These are phyloP conservation scores for Crossocerus cetratus DNA, from an alignment of 2,888 invertebrate species.

Conservation along the genomic window DNA sequence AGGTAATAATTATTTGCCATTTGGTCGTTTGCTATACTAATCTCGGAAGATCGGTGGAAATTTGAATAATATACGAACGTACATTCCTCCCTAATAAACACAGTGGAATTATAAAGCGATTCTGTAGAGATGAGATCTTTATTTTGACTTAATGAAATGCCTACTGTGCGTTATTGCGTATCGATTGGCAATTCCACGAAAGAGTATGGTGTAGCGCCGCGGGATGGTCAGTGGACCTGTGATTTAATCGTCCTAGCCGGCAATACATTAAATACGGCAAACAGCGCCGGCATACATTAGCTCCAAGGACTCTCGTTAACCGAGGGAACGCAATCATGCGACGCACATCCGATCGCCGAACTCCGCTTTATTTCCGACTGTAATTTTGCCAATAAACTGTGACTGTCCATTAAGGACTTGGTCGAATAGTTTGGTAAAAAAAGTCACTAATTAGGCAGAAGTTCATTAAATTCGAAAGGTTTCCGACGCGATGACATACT, in stretches of 20 bases:
- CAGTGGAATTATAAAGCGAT: too few species aligned
- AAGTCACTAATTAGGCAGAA: too few species aligned
- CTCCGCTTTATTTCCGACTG: constrained; percentile 3
- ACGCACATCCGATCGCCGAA: constrained; percentile 1
- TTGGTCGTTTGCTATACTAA: too few species aligned
- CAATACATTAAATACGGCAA: constrained; percentile 47
- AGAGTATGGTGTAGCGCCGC: constrained; percentile 9
- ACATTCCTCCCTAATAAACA: too few species aligned
- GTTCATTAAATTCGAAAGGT: too few species aligned
- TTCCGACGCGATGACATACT: too few species aligned
- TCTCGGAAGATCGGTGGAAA: too few species aligned
- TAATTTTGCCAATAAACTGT: constrained; percentile 3
- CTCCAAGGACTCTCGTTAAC: constrained; percentile 28
- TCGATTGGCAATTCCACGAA: constrained; percentile 21
- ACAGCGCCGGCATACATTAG: constrained; percentile 50
- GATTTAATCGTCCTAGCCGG: constrained; percentile 40
- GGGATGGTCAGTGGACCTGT: constrained; percentile 21
- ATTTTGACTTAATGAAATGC: constrained; percentile 17
- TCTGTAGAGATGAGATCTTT: constrained; percentile 6
- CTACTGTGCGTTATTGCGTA: constrained; percentile 20
- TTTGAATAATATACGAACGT: too few species aligned
- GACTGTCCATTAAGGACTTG: too few species aligned
- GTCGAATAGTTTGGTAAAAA: too few species aligned
- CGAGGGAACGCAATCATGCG: not conserved
- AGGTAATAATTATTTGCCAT: too few species aligned